Evolutionary conservation across 2,888 invertebrate species (phyloP), one percentile per base, ranked within the genome.

Genomic region (Geophilus truncorum): DNA sequence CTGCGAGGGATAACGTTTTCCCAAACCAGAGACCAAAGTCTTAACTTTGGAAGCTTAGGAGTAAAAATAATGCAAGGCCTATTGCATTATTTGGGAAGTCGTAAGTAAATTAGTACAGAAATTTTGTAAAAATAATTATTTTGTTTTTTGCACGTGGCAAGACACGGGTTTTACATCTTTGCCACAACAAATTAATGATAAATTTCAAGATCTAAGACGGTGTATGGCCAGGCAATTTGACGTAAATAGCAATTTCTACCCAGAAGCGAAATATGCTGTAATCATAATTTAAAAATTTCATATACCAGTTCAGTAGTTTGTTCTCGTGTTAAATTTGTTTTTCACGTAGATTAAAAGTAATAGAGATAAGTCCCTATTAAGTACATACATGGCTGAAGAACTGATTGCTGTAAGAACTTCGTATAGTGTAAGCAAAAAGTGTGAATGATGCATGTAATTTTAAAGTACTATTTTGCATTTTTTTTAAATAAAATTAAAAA

Each of bases 261-360:
- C 70, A 70, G 70, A 70, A 70, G 70, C 70, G 7, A 70, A 70
- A 28, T 70, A 28, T 28, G 70, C 70, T 70, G 70, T 70, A n/a
- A 62, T 18, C 10, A 70, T 15, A 25, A 10, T 70, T 25, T 1
- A 3, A 25, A 25, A 15, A 4, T 23, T n/a, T n/a, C n/a, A n/a
- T n/a, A n/a, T n/a, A n/a, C n/a, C n/a, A n/a, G 12, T 70, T 3
- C 15, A 51, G 21, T 5, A 1, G 7, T 51, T 3, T 15, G 7
- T 51, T 18, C 15, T 6, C 9, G 32, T n/a, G 32, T 32, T 32
- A 18, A 51, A 7, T n/a, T 51, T 51, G 1, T 18, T 15, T 18
- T 25, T 28, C 28, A 15, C 21, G 28, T n/a, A 70, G 70, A 70
- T 70, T 70, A 70, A n/a, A 70, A 70, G 70, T 15, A 70, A 23